Conservation (phyloP, 2,888 invertebrate species). For the Parasteatoda lunata region DNA sequence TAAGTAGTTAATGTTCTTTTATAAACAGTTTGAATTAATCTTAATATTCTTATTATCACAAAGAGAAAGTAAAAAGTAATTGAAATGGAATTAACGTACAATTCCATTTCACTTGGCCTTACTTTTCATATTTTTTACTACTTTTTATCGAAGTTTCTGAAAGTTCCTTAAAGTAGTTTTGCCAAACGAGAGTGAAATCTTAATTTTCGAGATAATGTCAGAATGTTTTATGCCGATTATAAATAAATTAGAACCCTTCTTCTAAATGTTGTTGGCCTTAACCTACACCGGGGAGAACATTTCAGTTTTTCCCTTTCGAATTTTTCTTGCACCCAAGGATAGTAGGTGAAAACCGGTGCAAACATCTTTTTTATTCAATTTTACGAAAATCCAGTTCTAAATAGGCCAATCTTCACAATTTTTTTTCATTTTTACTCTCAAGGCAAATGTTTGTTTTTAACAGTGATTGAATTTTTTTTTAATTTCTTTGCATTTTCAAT, state of each 20-base stretch:
- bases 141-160: no score
- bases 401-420: constrained; percentile 51
- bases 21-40: no score
- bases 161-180: no score
- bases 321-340: constrained; percentile 61
- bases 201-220: neutral
- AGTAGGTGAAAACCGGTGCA: constrained; percentile 64
- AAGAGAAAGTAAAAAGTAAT: no score
- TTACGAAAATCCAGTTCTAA: constrained; percentile 63
- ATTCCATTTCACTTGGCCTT: no score
- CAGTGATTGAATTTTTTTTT: neutral
- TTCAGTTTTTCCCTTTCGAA: constrained; percentile 35
- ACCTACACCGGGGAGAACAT: constrained; percentile 60
- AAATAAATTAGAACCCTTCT: constrained; percentile 40
- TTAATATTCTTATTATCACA: no score
- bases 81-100: no score
- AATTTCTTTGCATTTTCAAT: constrained; percentile 5
- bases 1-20: no score
- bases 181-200: no score
- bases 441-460: neutral
- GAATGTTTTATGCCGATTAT: neutral
- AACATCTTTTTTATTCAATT: constrained; percentile 28
- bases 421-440: constrained; percentile 15
- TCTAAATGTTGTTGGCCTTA: constrained; percentile 63
- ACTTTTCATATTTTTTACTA: no score